Percentiles rank a stretch among this genome's conserved stretches.
phyloP scores from a whole-genome alignment of 2,797 vertebrate species.

The Artibeus lituratus region DNA sequence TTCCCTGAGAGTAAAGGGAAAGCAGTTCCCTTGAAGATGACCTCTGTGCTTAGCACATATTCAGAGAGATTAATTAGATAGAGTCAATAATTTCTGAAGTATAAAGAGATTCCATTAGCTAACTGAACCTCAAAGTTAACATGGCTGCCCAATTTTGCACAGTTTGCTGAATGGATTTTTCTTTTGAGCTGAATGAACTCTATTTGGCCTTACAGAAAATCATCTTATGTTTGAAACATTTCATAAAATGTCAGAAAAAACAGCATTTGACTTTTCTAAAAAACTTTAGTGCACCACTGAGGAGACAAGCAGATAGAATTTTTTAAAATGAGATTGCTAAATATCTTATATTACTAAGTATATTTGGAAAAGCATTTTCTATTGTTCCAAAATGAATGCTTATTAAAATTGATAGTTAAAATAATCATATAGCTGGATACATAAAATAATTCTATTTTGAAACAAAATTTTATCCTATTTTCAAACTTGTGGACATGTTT shows the following conservation, averaged over 20 bases:
- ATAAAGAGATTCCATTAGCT: neutral
- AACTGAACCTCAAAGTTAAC: neutral
- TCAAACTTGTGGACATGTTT: neutral
- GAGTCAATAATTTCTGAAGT: neutral
- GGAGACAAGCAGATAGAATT: neutral
- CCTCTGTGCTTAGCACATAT: neutral
- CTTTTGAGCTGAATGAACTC: neutral
- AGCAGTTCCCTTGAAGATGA: neutral
- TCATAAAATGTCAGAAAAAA: neutral
- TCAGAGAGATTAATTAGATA: neutral
- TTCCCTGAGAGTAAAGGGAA: neutral
- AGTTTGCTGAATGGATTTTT: neutral
- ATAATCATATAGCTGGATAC: neutral
- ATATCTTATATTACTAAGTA: neutral
- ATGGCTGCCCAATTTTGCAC: neutral
- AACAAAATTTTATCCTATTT: neutral
- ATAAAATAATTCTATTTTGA: conserved; percentile 27
- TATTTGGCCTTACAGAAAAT: neutral
- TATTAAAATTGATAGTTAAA: neutral
- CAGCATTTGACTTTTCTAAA: neutral
- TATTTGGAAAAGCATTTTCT: neutral
- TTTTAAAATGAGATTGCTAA: neutral
- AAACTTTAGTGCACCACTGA: neutral
- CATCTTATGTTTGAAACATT: neutral
- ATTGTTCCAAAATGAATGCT: neutral